Evolutionary conservation across 2,113 vertebrate genomes (phyloP).

Genomic region (Corythoichthys haematopterus): DNA sequence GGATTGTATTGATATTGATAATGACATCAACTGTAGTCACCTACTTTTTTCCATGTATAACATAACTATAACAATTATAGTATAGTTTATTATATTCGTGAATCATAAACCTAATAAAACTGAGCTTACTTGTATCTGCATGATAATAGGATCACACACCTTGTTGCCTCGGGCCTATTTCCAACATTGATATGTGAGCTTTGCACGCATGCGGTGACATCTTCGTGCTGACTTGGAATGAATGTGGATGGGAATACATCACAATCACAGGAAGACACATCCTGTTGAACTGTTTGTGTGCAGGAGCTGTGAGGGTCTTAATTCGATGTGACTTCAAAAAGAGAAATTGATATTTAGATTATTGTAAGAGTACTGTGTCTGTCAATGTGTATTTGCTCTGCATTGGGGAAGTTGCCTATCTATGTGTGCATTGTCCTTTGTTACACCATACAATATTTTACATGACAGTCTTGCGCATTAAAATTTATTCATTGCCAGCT

Average conservation of each 20-base stretch:
- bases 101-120: neutral
- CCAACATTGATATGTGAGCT: constrained; percentile 12
- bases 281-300: neutral
- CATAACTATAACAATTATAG: neutral
- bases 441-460: too few relatives aligned
- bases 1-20: neutral
- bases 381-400: too few relatives aligned
- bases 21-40: neutral
- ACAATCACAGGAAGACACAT: constrained; percentile 31
- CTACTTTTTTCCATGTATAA: neutral
- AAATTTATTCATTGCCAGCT: too few relatives aligned
- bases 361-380: too few relatives aligned
- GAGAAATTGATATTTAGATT: neutral
- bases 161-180: constrained; percentile 20
- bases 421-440: too few relatives aligned
- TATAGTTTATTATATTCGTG: neutral
- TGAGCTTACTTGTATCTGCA: neutral
- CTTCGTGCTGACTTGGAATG: neutral
- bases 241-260: neutral
- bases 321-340: neutral
- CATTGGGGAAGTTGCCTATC: too few relatives aligned
- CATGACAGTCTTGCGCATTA: too few relatives aligned
- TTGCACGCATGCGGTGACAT: neutral
- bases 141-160: constrained; percentile 3
- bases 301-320: neutral